These are phyloP conservation scores for Montipora foliosa DNA, from an alignment of 64 coral and sea anemone species.

Conservation along the genomic window DNA sequence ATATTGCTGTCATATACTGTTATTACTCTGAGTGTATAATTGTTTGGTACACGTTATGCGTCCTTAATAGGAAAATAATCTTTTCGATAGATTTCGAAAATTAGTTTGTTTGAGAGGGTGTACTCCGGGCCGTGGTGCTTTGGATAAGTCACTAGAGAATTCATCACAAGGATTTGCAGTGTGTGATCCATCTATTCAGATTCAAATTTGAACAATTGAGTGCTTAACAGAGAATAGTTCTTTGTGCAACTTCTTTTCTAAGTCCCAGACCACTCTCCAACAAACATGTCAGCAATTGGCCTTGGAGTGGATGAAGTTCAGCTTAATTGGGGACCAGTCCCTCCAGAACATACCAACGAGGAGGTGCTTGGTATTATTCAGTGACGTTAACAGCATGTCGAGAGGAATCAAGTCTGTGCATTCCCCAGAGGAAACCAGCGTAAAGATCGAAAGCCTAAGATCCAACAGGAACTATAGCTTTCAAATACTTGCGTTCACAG, in stretches of 20 bases:
- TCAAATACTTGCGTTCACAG: slow-evolving; percentile 25
- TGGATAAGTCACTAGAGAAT: no score
- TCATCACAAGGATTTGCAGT: no score
- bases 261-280: slow-evolving; percentile 36
- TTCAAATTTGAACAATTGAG: no score
- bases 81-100: no score
- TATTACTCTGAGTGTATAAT: no score
- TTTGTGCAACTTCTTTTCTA: background rate
- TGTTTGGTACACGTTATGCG: no score
- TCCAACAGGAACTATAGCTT: background rate
- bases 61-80: no score
- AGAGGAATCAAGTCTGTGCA: background rate
- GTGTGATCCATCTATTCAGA: no score
- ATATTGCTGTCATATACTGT: no score
- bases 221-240: no score
- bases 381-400: background rate
- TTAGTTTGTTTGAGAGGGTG: no score
- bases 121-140: no score
- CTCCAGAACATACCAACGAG: slow-evolving; percentile 2
- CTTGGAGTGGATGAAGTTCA: background rate
- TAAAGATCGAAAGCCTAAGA: background rate
- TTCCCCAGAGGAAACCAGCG: background rate
- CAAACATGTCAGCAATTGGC: background rate
- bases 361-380: background rate
- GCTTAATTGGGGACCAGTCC: slow-evolving; percentile 1